These are phyloP conservation scores for Drosophila pruinosa DNA, from an alignment of 1,140 invertebrate genomes.

Conservation along the genomic window DNA sequence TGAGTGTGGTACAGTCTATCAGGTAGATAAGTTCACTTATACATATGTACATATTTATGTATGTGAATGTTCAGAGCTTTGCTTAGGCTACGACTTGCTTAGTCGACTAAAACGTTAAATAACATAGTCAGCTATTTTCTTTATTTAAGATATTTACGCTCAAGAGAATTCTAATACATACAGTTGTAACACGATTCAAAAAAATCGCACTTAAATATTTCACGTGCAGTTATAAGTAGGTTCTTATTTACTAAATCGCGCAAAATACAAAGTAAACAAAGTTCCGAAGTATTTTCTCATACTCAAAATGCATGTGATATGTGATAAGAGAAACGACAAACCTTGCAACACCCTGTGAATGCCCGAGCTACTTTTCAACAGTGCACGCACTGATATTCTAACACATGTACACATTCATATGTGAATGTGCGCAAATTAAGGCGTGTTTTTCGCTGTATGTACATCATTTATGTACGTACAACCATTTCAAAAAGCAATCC, in stretches of 20 bases:
- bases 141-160: conserved; percentile 1
- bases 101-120: conserved; percentile 50
- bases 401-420: conserved; percentile 11
- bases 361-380: conserved; percentile 2
- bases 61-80: not conserved
- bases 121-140: not conserved
- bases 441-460: conserved; percentile 40
- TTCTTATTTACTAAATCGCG: conserved; percentile 3
- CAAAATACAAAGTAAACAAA: conserved; percentile 2
- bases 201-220: not conserved
- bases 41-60: not conserved
- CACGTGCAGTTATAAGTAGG: conserved; percentile 1
- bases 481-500: conserved; percentile 45
- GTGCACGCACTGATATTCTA: conserved; percentile 6
- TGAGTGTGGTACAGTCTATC: conserved; percentile 21
- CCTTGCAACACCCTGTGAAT: conserved; percentile 35
- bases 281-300: not conserved
- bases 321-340: conserved; percentile 32
- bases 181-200: not conserved
- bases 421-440: conserved; percentile 57
- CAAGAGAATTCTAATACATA: not conserved
- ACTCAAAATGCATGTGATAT: conserved; percentile 20
- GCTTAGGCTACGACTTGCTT: conserved; percentile 15
- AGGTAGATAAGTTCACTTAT: conserved; percentile 15
- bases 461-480: conserved; percentile 4